Evolutionary conservation across 2,797 vertebrate genomes (phyloP), one percentile per base, ranked within the genome.

Genomic region (Amniataba percoides): DNA sequence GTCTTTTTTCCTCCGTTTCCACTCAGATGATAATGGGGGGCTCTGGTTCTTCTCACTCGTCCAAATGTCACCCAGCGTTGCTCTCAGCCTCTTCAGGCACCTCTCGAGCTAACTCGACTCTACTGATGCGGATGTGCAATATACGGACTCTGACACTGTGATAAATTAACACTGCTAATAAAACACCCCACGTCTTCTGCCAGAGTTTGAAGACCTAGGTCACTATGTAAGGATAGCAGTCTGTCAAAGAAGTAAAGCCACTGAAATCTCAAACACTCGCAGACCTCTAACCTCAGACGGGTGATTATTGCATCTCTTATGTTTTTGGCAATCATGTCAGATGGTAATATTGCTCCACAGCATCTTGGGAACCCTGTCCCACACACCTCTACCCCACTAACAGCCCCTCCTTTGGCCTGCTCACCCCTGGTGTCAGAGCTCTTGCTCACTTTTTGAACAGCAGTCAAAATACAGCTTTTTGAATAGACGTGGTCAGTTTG

Each of bases 1-100:
- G 2, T 14, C 14, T 15, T 58, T 63, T n/a, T 48, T n/a, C 5
- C n/a, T 72, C 31, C 52, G 39, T 72, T 74, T 67, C 48, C 51
- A 61, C 39, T 70, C 55, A 11, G 59, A 77, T 56, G 45, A 76
- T 40, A 61, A 64, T 21, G 8, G 19, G 3, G 45, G 49, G n/a
- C 42, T 89, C 83, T 87, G 87, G 55, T 65, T 81, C 21, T 68
- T 51, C 57, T 89, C 78, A 71, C 31, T 48, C 61, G 31, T 53
- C 25, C 21, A 71, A 16, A 60, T 51, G 7, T 76, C 48, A 59
- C 13, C 11, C 15, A 58, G 16, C 18, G 11, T 46, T 57, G 7
- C 46, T 63, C 55, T 63, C 8, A 45, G 36, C 4, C 53, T 66
- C 2, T 43, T 62, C 9, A 46, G 43, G 64, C 21, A 19, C 12